These are phyloP conservation scores for Drosophila ustulata DNA, from an alignment of 2,888 invertebrate genomes.

Conservation along the genomic window DNA sequence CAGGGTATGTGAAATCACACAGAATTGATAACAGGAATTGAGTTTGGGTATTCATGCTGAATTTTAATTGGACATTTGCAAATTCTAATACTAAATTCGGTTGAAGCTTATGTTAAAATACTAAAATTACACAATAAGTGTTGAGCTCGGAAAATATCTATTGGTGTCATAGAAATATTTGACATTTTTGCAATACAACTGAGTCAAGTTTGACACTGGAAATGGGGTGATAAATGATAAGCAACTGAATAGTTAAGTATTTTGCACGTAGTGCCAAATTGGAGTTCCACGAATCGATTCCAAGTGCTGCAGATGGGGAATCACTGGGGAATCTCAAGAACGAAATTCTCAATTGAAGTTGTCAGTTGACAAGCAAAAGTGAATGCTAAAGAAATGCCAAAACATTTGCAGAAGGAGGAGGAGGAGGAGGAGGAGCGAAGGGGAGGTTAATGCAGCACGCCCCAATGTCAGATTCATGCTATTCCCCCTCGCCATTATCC, in stretches of 20 bases:
- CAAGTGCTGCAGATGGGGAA: slow-evolving; percentile 5
- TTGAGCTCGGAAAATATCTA: not conserved
- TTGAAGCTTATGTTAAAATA: not conserved
- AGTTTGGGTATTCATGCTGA: not conserved
- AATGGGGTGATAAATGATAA: slow-evolving; percentile 3
- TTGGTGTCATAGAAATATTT: not conserved
- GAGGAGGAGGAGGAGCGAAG: slow-evolving; percentile 17
- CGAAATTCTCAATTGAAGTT: slow-evolving; percentile 55
- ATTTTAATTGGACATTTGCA: slow-evolving; percentile 1
- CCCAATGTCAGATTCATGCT: slow-evolving; percentile 64
- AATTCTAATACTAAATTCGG: not conserved
- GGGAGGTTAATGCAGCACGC: slow-evolving; percentile 39
- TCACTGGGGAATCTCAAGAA: slow-evolving; percentile 51
- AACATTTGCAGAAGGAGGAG: slow-evolving; percentile 32
- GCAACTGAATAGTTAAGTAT: not conserved
- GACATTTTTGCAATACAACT: not conserved
- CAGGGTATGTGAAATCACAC: not conserved
- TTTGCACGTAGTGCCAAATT: slow-evolving; percentile 11
- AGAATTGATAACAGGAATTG: not conserved
- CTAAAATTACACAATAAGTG: not conserved
- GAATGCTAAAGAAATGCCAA: slow-evolving; percentile 23
- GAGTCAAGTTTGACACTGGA: not conserved
- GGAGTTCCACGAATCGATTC: slow-evolving; percentile 39
- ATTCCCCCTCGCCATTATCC: slow-evolving; percentile 2
- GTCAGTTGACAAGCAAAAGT: slow-evolving; percentile 44